Evolutionary conservation across 2,797 vertebrate species (phyloP), one percentile per base, ranked within the genome.

Genomic region (Sphenopsis melanotis): DNA sequence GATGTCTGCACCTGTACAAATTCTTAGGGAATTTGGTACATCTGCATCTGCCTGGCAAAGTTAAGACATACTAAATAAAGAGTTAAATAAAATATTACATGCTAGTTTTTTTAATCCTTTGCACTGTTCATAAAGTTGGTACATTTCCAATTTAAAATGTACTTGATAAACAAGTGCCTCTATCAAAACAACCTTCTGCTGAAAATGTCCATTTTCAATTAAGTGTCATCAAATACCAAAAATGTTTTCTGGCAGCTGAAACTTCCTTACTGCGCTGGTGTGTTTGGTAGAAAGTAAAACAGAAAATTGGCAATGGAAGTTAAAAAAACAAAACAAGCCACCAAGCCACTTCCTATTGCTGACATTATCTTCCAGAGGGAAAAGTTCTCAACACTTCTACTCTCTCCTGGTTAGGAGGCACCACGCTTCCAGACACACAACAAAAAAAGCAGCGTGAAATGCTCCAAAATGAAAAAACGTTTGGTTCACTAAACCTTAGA

Each of bases 1-100:
- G 61, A 87, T 87, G 56, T 74, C 77, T 93, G 87, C 87, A 96
- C 94, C 94, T 96, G 80, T 47, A 87, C 20, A 68, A 47, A 50
- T 82, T 92, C 81, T 68, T 39, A 56, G 53, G 78, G 82, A 82
- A 90, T 72, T 56, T 90, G 74, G 84, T 59, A 79, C 68, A 68
- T 61, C 64, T 86, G 74, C 74, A 84, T 75, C 79, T 86, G 57
- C 29, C 79, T 89, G 85, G 63, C 80, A 79, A 96, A 83, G 30
- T 32, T 79, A 69, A 61, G 47, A 56, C 32, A 63, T 2, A 29
- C 47, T 83, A 93, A 92, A 92, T 69, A 61, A 96, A 88, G 70
- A 91, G 69, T 68, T 93, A 93, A 89, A 95, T 87, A 87, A 92
- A 95, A 87, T 89, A 85, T 24, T 52, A 59, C 70, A 53, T 15